These are phyloP conservation scores for Rallus limicola DNA, from an alignment of 2,113 vertebrate genomes.

Conservation along the genomic window DNA sequence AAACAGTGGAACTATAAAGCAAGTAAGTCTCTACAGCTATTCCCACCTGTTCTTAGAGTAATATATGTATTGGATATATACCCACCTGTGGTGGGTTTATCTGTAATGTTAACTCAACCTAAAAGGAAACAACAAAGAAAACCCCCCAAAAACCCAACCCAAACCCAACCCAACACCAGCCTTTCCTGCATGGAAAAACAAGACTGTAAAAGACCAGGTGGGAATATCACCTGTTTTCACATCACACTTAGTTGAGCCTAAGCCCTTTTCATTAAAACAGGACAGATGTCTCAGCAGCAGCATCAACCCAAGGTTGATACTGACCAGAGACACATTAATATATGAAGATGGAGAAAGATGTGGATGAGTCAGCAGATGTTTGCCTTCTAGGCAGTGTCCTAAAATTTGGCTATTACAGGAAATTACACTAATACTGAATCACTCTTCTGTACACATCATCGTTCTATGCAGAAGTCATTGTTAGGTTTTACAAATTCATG, in stretches of 20 bases:
- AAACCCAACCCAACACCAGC: not conserved
- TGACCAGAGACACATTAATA: not conserved
- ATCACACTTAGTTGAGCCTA: not conserved
- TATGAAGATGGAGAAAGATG: not conserved
- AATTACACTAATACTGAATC: constrained; percentile 13
- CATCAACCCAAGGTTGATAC: not conserved
- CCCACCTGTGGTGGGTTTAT: not conserved
- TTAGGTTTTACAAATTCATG: not conserved
- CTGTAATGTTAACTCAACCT: not conserved
- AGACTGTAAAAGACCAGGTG: not conserved
- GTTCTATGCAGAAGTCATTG: not conserved
- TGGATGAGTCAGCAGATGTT: constrained; percentile 18
- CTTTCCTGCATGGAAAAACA: not conserved
- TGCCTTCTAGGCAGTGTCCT: not conserved
- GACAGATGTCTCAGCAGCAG: not conserved
- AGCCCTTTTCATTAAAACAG: not conserved
- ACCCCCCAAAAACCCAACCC: not conserved
- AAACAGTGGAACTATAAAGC: not conserved
- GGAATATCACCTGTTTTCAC: not conserved
- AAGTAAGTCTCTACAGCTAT: not conserved
- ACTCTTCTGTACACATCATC: not conserved
- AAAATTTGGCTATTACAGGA: constrained; percentile 18
- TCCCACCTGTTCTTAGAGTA: constrained; percentile 4
- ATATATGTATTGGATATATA: not conserved
- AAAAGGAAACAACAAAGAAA: not conserved